These are phyloP conservation scores for Centruroides sculpturatus DNA, from an alignment of 1,140 invertebrate species.

Conservation along the genomic window DNA sequence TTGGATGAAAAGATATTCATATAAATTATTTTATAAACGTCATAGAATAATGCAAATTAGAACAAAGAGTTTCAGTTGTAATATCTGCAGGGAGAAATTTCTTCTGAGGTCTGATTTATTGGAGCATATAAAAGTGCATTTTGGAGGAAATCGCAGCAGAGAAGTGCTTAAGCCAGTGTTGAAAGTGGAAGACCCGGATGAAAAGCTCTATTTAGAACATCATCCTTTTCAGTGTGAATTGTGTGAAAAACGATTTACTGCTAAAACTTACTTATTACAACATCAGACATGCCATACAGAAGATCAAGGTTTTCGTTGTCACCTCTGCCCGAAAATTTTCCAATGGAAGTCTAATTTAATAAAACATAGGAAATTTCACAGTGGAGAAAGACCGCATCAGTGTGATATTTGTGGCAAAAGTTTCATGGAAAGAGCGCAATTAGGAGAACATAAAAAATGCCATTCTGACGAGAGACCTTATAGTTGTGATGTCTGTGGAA, in stretches of 20 bases:
- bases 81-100: background rate
- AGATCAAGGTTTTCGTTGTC: background rate
- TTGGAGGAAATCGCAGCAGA: background rate
- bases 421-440: background rate
- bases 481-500: background rate
- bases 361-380: background rate
- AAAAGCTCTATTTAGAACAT: background rate
- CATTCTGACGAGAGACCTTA: background rate
- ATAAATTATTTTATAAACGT: too few species aligned
- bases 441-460: background rate
- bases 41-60: background rate
- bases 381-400: background rate
- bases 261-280: background rate
- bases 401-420: background rate
- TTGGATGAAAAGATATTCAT: too few species aligned
- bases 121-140: background rate
- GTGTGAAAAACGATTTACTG: background rate
- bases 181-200: too few species aligned
- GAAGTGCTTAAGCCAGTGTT: too few species aligned
- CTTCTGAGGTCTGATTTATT: background rate
- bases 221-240: background rate
- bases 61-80: background rate
- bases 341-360: background rate
- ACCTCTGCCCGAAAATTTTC: background rate
- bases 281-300: background rate